Conservation (phyloP, 2,888 invertebrate genomes). For the Drosophila paramelanica region DNA sequence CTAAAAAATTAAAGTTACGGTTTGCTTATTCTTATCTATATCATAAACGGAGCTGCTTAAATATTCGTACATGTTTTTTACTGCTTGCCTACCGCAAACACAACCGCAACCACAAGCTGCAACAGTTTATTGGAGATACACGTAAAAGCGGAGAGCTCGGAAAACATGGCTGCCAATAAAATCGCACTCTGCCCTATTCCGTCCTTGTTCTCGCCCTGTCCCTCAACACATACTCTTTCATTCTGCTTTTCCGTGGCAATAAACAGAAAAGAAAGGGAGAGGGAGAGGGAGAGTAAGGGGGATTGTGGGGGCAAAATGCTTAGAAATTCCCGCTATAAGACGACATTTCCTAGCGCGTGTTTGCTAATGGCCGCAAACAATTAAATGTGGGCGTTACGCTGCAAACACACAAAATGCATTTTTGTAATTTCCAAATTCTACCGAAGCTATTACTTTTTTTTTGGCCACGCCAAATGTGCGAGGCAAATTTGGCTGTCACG, state of each 20-base stretch:
- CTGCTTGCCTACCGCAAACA: conserved; percentile 5
- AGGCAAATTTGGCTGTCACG: conserved; percentile 46
- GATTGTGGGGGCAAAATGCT: conserved; percentile 1
- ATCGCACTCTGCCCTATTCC: not conserved
- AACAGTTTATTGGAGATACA: conserved; percentile 27
- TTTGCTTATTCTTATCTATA: not conserved
- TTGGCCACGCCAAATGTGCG: conserved; percentile 26
- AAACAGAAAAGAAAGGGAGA: not conserved
- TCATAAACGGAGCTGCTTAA: not conserved
- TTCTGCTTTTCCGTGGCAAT: not conserved
- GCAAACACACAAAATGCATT: conserved; percentile 26
- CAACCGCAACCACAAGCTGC: conserved; percentile 11
- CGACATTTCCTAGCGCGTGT: conserved; percentile 36
- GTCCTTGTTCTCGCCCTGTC: not conserved
- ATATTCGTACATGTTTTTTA: not conserved
- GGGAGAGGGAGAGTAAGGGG: not conserved
- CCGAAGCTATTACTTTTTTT: conserved; percentile 30
- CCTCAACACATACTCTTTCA: not conserved
- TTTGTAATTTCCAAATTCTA: conserved; percentile 32
- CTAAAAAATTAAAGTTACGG: not conserved
- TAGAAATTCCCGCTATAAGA: conserved; percentile 20
- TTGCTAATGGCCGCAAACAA: conserved; percentile 47
- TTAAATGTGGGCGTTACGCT: conserved; percentile 52
- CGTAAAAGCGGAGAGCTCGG: conserved; percentile 5
- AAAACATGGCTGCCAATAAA: conserved; percentile 22